These are phyloP conservation scores for Mythimna impura DNA, from an alignment of 2,888 invertebrate species.

Conservation along the genomic window DNA sequence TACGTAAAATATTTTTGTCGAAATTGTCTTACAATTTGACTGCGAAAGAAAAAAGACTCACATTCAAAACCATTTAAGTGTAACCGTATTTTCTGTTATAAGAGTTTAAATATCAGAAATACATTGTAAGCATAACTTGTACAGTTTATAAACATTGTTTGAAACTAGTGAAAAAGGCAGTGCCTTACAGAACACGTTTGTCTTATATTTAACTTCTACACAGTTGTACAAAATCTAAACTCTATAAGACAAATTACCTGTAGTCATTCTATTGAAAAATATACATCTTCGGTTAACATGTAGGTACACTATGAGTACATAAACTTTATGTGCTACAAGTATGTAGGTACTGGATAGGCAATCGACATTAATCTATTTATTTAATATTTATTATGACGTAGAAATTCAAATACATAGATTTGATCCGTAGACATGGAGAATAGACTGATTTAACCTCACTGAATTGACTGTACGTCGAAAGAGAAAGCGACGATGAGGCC, in stretches of 20 bases:
- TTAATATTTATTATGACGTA: slow-evolving; percentile 37
- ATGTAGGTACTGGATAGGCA: slow-evolving; percentile 44
- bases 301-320: slow-evolving; percentile 38
- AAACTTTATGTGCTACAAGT: slow-evolving; percentile 49
- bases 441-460: neutral
- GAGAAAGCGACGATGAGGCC: neutral
- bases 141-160: slow-evolving; percentile 32
- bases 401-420: slow-evolving; percentile 48
- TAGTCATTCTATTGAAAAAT: slow-evolving; percentile 67
- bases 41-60: slow-evolving; percentile 23
- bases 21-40: slow-evolving; percentile 47
- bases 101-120: slow-evolving; percentile 49
- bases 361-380: slow-evolving; percentile 26
- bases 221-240: slow-evolving; percentile 64
- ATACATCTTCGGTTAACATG: slow-evolving; percentile 56
- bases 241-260: slow-evolving; percentile 61
- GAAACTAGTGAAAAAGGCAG: slow-evolving; percentile 58
- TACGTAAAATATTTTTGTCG: slow-evolving; percentile 11
- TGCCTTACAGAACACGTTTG: slow-evolving; percentile 59
- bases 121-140: slow-evolving; percentile 50
- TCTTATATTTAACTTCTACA: slow-evolving; percentile 55
- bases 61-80: slow-evolving; percentile 30
- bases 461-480: neutral
- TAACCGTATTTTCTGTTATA: slow-evolving; percentile 19
- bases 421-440: slow-evolving; percentile 21